Conservation (phyloP, 2,888 invertebrate genomes). For the Trichacis sp. region DNA sequence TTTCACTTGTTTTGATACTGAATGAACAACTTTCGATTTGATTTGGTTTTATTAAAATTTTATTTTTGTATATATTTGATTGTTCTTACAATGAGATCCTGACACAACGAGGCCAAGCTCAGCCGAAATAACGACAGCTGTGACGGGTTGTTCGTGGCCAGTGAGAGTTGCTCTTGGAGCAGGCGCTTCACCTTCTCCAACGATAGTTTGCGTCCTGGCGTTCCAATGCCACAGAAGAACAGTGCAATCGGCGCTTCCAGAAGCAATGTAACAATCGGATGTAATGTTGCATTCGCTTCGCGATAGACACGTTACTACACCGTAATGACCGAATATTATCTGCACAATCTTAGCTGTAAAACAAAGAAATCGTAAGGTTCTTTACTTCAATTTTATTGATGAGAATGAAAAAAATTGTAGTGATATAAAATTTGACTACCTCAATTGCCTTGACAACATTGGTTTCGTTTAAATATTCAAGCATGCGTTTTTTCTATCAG, state of each 20-base stretch:
- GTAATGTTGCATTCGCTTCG: conserved; percentile 98
- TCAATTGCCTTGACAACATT: too few species aligned
- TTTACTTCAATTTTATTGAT: too few species aligned
- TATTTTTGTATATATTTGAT: too few species aligned
- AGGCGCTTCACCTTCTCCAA: conserved; percentile 95
- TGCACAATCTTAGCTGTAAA: conserved; percentile 93
- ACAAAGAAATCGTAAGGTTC: too few species aligned
- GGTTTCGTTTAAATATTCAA: too few species aligned
- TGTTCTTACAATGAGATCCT: conserved; percentile 79
- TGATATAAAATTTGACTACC: too few species aligned
- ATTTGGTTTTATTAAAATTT: too few species aligned
- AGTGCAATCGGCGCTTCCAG: conserved; percentile 98
- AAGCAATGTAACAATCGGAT: conserved; percentile 98
- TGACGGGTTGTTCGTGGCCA: conserved; percentile 96
- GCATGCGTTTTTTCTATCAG: too few species aligned
- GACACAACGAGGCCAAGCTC: conserved; percentile 98
- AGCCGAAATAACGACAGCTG: conserved; percentile 95
- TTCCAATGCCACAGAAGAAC: conserved; percentile 99
- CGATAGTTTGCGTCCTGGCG: conserved; percentile 94
- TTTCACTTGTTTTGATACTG: too few species aligned
- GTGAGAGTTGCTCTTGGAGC: conserved; percentile 97
- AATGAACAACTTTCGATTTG: too few species aligned
- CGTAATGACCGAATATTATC: conserved; percentile 98
- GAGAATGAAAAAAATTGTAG: too few species aligned
- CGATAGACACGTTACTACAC: conserved; percentile 97